Conservation (phyloP, 2,888 invertebrate species). For the Gymnoscelis rufifasciata region DNA sequence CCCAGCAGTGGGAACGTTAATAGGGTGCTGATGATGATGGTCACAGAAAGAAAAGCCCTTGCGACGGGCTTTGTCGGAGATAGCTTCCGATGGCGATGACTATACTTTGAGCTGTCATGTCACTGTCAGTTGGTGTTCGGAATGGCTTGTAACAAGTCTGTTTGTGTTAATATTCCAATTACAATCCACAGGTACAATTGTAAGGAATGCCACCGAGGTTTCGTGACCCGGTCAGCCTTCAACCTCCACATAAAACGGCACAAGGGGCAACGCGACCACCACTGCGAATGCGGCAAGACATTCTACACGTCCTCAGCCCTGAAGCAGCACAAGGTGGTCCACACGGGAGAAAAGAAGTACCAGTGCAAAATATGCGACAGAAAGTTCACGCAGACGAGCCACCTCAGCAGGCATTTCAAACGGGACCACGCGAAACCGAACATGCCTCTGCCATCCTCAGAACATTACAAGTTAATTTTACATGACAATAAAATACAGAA, state of each 20-base stretch:
- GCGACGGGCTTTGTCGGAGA: no score
- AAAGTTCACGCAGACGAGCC: slow-evolving; percentile 68
- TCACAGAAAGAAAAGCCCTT: no score
- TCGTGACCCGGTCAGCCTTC: slow-evolving; percentile 65
- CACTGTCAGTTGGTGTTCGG: no score
- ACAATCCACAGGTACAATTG: slow-evolving; percentile 56
- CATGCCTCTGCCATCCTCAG: slow-evolving; percentile 52
- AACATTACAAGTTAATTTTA: slow-evolving; percentile 52
- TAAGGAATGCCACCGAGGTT: slow-evolving; percentile 63
- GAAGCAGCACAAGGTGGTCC: slow-evolving; percentile 67
- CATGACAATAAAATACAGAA: slow-evolving; percentile 32
- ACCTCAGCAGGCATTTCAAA: slow-evolving; percentile 65
- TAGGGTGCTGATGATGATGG: no score
- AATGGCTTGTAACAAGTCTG: no score
- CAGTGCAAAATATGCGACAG: slow-evolving; percentile 68
- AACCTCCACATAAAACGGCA: slow-evolving; percentile 67
- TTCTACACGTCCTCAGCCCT: slow-evolving; percentile 69
- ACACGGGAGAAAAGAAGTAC: slow-evolving; percentile 69
- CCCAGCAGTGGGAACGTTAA: no score
- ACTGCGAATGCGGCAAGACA: slow-evolving; percentile 68
- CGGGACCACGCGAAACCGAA: slow-evolving; percentile 62
- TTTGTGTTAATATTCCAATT: neutral
- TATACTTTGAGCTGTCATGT: no score
- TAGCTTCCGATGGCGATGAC: no score
- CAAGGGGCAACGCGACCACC: slow-evolving; percentile 66